Evolutionary conservation across 2,797 vertebrate species (phyloP).

Genomic region (Microtus obscurus): DNA sequence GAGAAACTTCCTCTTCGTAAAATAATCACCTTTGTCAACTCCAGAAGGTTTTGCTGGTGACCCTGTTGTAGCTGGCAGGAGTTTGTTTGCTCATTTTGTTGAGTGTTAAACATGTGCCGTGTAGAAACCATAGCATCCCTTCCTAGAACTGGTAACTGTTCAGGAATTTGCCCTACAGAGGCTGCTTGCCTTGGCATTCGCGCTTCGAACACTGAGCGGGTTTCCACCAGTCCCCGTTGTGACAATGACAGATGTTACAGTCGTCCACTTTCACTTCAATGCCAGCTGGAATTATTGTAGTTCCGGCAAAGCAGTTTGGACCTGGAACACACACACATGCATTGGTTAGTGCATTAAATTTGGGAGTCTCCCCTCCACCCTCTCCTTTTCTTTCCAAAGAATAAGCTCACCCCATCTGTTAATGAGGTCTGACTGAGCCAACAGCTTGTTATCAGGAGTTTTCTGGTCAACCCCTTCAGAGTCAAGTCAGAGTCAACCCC

Average conservation of each 20-base stretch:
- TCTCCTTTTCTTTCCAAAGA: neutral
- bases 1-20: constrained; percentile 76
- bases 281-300: constrained; percentile 98
- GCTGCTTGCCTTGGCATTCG: constrained; percentile 98
- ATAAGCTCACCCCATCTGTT: neutral
- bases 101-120: constrained; percentile 68
- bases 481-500: neutral
- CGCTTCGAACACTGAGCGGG: constrained; percentile 98
- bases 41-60: constrained; percentile 85
- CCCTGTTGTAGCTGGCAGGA: constrained; percentile 83
- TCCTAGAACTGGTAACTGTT: constrained; percentile 52
- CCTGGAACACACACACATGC: constrained; percentile 89
- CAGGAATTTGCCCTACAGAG: constrained; percentile 89
- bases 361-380: neutral
- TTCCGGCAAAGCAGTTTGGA: constrained; percentile 99
- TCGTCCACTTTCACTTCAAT: constrained; percentile 99
- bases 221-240: constrained; percentile 99
- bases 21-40: constrained; percentile 82
- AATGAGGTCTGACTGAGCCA: neutral
- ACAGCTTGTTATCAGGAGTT: neutral
- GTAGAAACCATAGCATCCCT: constrained; percentile 61
- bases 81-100: constrained; percentile 62
- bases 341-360: constrained; percentile 72
- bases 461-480: neutral
- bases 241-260: constrained; percentile 99